These are phyloP conservation scores for Toxotes chatareus DNA, from an alignment of 2,113 vertebrate genomes.

Conservation along the genomic window DNA sequence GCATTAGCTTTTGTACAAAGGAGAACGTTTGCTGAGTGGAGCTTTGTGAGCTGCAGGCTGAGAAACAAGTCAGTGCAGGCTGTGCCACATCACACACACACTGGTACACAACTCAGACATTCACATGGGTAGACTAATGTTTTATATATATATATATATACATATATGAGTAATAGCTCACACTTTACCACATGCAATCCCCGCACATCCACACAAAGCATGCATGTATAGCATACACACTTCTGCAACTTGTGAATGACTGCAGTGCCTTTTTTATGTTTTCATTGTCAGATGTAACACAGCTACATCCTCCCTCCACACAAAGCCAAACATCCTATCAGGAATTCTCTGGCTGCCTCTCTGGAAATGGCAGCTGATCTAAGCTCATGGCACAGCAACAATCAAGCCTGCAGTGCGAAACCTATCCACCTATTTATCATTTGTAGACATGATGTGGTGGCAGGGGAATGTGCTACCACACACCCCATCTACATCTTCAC, in stretches of 20 bases:
- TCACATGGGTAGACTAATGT: too few relatives aligned
- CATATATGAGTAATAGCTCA: background rate
- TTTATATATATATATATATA: too few relatives aligned
- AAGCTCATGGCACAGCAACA: constrained; percentile 60
- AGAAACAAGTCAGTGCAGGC: constrained; percentile 79
- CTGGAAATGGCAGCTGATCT: constrained; percentile 56
- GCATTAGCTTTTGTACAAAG: constrained; percentile 67
- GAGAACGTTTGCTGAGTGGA: constrained; percentile 71
- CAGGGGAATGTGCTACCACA: constrained; percentile 67
- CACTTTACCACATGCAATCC: background rate
- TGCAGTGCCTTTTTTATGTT: constrained; percentile 24
- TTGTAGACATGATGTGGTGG: constrained; percentile 63
- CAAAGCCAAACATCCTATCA: constrained; percentile 60
- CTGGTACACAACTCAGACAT: constrained; percentile 7
- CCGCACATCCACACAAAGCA: constrained; percentile 4
- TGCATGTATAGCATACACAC: background rate
- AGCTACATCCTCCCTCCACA: constrained; percentile 59
- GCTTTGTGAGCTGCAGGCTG: constrained; percentile 65
- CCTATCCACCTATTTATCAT: constrained; percentile 65
- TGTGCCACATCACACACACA: constrained; percentile 49
- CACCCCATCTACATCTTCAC: constrained; percentile 29
- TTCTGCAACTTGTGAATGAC: constrained; percentile 35
- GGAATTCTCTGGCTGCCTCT: constrained; percentile 64
- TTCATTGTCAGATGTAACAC: constrained; percentile 60
- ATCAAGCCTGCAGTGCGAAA: constrained; percentile 55